Conservation (phyloP, 2,888 invertebrate genomes). For the Litoditis marina region DNA sequence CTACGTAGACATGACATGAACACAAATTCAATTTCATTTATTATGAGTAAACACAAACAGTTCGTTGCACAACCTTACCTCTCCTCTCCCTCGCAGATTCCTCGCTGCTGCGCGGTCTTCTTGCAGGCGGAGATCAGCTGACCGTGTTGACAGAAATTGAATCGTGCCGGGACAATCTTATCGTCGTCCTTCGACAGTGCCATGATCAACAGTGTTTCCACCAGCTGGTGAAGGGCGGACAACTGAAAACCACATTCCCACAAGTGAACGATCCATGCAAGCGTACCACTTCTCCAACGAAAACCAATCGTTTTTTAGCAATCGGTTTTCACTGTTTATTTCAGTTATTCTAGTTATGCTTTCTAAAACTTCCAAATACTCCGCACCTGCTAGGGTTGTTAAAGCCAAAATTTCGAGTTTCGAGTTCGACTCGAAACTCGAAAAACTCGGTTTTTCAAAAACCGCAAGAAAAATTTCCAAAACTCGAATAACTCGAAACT, state of each 20-base stretch:
- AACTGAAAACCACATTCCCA: slow-evolving; percentile 66
- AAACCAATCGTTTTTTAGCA: background rate
- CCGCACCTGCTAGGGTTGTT: too few relatives aligned
- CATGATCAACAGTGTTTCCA: slow-evolving; percentile 83
- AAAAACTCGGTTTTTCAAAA: too few relatives aligned
- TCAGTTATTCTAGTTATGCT: too few relatives aligned
- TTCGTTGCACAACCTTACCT: too few relatives aligned
- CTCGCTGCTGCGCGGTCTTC: background rate
- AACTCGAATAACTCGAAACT: too few relatives aligned
- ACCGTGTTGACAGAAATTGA: slow-evolving; percentile 65
- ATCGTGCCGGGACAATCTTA: slow-evolving; percentile 77
- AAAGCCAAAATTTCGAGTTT: too few relatives aligned
- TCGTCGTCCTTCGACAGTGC: slow-evolving; percentile 86
- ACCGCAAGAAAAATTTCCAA: too few relatives aligned
- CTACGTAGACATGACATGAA: too few relatives aligned
- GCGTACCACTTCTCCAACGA: background rate
- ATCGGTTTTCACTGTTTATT: background rate
- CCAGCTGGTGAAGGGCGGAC: slow-evolving; percentile 79
- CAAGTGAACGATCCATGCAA: background rate
- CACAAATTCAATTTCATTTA: background rate
- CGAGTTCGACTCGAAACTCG: too few relatives aligned
- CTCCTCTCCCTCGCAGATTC: slow-evolving; percentile 14
- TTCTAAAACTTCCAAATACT: too few relatives aligned
- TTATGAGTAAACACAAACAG: too few relatives aligned
- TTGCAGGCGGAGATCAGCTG: slow-evolving; percentile 17